Evolutionary conservation across 2,888 invertebrate species (phyloP).

Genomic region (Zootermopsis nevadensis): DNA sequence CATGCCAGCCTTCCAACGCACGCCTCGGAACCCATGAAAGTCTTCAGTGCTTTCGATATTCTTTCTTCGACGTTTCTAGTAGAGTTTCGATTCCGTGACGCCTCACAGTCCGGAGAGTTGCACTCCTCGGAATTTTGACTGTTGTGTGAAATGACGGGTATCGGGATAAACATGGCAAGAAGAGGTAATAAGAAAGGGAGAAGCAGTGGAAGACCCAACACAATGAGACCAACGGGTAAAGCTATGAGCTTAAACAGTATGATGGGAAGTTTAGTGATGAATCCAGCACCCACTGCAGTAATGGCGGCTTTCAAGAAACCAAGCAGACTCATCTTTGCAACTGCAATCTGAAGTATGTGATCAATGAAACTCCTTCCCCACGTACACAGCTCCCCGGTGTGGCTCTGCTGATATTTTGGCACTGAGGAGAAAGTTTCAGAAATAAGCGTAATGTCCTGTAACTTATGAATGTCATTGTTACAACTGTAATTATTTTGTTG

Average conservation of each 20-base stretch:
- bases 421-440: not conserved
- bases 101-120: not conserved
- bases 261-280: slow-evolving; percentile 13
- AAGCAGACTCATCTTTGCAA: not conserved
- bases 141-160: not conserved
- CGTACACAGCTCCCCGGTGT: not conserved
- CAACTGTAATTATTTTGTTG: too few species aligned
- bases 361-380: not conserved
- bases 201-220: not conserved
- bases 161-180: not conserved
- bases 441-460: too few species aligned
- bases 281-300: not conserved
- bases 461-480: too few species aligned
- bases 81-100: too few species aligned
- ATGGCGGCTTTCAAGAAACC: not conserved
- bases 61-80: not conserved
- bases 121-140: not conserved
- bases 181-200: not conserved
- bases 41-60: not conserved
- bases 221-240: not conserved
- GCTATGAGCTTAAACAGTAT: slow-evolving; percentile 28
- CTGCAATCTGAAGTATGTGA: not conserved
- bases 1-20: slow-evolving; percentile 15
- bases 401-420: not conserved
- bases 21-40: not conserved